Evolutionary conservation across 2,888 invertebrate genomes (phyloP).

Genomic region (Ashinkailepas kermadecensis): DNA sequence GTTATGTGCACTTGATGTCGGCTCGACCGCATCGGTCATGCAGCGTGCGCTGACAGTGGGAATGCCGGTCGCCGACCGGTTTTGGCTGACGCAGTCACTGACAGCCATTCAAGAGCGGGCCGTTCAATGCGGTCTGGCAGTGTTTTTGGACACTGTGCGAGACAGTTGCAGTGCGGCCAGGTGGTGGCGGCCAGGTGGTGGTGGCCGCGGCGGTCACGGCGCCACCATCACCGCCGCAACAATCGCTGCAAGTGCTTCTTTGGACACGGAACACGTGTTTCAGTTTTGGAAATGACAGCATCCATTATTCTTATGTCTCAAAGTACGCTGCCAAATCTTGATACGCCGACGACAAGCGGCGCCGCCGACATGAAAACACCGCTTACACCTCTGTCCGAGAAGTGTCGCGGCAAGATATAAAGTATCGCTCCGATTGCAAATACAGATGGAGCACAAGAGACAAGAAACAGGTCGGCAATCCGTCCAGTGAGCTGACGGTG

Average conservation of each 20-base stretch:
- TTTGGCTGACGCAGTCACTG: no score
- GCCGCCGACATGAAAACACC: neutral
- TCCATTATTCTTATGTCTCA: neutral
- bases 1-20: no score
- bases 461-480: neutral
- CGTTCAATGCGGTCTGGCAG: no score
- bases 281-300: neutral
- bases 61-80: no score
- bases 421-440: neutral
- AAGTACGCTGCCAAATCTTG: neutral
- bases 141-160: neutral
- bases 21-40: no score
- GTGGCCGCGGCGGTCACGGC: neutral
- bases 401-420: no score
- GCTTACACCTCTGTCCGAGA: neutral
- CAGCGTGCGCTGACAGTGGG: no score
- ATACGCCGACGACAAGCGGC: neutral
- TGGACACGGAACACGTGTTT: constrained; percentile 1
- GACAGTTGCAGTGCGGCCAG: no score
- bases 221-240: neutral
- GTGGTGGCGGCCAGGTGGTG: neutral
- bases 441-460: neutral
- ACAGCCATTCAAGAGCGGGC: no score
- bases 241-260: neutral
- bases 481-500: neutral